Base-by-base conservation (phyloP, 2,888 invertebrate species). In the Himalopsyche anomala region DNA sequence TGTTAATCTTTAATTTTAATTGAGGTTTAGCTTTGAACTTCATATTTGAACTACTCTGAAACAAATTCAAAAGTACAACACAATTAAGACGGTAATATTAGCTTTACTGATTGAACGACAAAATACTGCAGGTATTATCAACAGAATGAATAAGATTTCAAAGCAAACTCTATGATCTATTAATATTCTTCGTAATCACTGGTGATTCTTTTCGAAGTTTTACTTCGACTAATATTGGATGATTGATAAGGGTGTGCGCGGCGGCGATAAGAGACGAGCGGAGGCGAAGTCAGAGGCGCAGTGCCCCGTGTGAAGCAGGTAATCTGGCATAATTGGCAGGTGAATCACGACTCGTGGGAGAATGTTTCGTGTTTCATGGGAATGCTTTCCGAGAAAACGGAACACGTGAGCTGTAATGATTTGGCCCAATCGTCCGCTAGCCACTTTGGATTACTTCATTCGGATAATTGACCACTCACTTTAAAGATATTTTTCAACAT, bases 401-500 rank as follows among this genome's bases (percentile, higher is more conserved):
- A 62, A 2, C 74, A 74, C 11, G 74, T 38, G 74, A 74, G 12
- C 12, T 12, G 36, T 74, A 38, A 19, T 15, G 36, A 74, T 74
- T 69, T 36, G 36, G 74, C 74, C 74, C 74, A 11, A 38, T 74
- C 74, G 74, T 74, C 74, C 74, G 74, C 74, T 12, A 15, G 38
- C 74, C 74, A 74, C 74, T 38, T 74, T 74, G 74, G 74, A 74
- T 74, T 74, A 74, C 74, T 74, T 74, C 74, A 74, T 74, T 74
- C 74, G 74, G 74, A 15, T 74, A 74, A 74, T 74, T 36, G 74
- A 74, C 74, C 74, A 74, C 74, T 74, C 74, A 74, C 74, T 36
- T 62, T 62, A 19, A 28, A 74, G 74, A 19, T 36, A 74, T 38
- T 62, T 36, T 74, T 38, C 5, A 74, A 74, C 74, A 74, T 74